Evolutionary conservation across 2,888 invertebrate genomes (phyloP), one percentile per base, ranked within the genome.

Genomic region (Pocota personata): DNA sequence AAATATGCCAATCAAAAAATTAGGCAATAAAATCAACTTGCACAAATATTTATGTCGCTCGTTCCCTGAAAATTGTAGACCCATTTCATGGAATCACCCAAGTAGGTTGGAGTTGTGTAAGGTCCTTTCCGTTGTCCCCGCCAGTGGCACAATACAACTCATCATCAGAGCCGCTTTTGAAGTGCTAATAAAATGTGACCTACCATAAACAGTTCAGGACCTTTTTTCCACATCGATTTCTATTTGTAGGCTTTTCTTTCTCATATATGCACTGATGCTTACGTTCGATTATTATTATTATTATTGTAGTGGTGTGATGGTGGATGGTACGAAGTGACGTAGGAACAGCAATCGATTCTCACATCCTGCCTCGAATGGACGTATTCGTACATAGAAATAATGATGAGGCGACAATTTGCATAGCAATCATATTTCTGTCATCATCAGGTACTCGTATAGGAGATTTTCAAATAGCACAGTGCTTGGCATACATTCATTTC

Each of bases 351-450:
- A 71, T 82, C 82, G 82, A 72, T 82, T 75, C 67, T 55, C 62
- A 32, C 35, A 69, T 69, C 40, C 52, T 71, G 37, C 48, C 55
- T 62, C 46, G 52, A 73, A 66, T 78, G 66, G 72, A 58, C 69
- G 27, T n/a, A n/a, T n/a, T n/a, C n/a, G n/a, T 79, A 16, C 58
- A 40, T 40, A 48, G 69, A 71, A 86, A 86, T 80, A 80, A 80
- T 79, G 75, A 72, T 66, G 75, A 55, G 75, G 66, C 76, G 60
- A 71, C 80, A 86, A 86, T 86, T 86, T 86, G 76, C 84, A 86
- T 86, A 86, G 84, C 84, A 86, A 86, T 86, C 84, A 80, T 80
- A 86, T 86, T 80, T 86, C 80, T 86, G 84, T 86, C 84, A 86
- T 76, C 80, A 75, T 80, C 84, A 84, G 84, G 73, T 84, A 24